phyloP scores from a whole-genome alignment of 2,113 vertebrate genomes.

The Chaetorhynchus papuensis region DNA sequence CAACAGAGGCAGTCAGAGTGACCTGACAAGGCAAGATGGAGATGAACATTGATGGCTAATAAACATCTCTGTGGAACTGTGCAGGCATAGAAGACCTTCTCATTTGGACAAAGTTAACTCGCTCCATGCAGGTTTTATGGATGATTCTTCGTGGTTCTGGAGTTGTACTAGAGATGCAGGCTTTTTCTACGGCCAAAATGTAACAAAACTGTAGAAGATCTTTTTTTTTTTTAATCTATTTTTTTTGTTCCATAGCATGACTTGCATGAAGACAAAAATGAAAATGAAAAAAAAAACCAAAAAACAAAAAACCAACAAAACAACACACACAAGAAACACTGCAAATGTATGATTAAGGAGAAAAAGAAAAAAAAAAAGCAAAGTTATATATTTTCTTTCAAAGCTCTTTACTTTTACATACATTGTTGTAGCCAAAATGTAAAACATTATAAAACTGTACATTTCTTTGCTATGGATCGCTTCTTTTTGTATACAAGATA shows the following conservation, averaged over 20 bases:
- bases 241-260: conserved; percentile 90
- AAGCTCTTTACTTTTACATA: conserved; percentile 87
- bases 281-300: neutral
- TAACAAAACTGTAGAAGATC: conserved; percentile 80
- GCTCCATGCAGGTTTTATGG: conserved; percentile 80
- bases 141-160: conserved; percentile 74
- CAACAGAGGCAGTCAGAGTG: conserved; percentile 89
- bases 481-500: conserved; percentile 75
- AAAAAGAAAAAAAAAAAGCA: conserved; percentile 43
- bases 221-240: conserved; percentile 69
- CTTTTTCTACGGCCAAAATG: conserved; percentile 82
- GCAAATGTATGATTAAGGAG: conserved; percentile 80
- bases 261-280: conserved; percentile 88
- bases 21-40: conserved; percentile 84
- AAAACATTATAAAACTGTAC: conserved; percentile 74
- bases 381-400: conserved; percentile 82
- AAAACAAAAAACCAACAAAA: neutral
- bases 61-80: conserved; percentile 81
- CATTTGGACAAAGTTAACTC: conserved; percentile 80
- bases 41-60: conserved; percentile 80
- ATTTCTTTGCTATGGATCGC: conserved; percentile 71
- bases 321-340: conserved; percentile 59
- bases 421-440: conserved; percentile 85
- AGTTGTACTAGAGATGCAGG: conserved; percentile 78
- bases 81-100: conserved; percentile 77